Evolutionary conservation across 2,888 invertebrate species (phyloP).

Genomic region (Monoplex corrugatus): DNA sequence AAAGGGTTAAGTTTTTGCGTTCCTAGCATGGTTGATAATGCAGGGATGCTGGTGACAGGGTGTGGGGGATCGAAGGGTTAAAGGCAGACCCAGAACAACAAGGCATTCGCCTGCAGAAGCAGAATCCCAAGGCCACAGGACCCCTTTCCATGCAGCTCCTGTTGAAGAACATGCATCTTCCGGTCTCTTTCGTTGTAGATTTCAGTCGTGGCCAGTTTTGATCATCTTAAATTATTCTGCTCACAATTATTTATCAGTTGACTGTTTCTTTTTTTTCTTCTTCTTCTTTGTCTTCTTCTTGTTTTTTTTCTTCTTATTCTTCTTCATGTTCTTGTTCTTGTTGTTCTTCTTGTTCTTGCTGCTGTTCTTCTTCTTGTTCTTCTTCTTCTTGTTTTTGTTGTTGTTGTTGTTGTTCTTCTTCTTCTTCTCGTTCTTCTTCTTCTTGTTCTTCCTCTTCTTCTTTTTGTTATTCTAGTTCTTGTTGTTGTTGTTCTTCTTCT

Average conservation of each 20-base stretch:
- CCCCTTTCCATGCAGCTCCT: too few relatives aligned
- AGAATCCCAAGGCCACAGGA: too few relatives aligned
- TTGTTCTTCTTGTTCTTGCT: not conserved
- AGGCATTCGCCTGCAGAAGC: too few relatives aligned
- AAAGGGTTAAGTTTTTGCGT: too few relatives aligned
- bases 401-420: not conserved
- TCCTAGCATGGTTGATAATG: too few relatives aligned
- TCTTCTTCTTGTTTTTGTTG: not conserved
- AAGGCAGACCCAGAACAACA: too few relatives aligned
- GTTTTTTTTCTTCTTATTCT: not conserved
- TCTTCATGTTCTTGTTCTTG: not conserved
- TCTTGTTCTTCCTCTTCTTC: not conserved
- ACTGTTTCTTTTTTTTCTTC: not conserved
- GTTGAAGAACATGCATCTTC: too few relatives aligned
- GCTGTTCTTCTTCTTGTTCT: not conserved
- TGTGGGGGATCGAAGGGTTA: too few relatives aligned
- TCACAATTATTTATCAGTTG: not conserved
- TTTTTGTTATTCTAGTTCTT: not conserved
- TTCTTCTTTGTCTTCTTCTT: not conserved
- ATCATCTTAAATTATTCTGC: not conserved
- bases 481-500: not conserved
- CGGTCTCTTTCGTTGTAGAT: too few relatives aligned
- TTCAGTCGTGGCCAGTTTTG: not conserved
- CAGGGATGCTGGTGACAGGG: too few relatives aligned
- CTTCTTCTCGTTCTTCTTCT: not conserved